Conservation (phyloP, 2,113 vertebrate species). For the Notothenia rossii region DNA sequence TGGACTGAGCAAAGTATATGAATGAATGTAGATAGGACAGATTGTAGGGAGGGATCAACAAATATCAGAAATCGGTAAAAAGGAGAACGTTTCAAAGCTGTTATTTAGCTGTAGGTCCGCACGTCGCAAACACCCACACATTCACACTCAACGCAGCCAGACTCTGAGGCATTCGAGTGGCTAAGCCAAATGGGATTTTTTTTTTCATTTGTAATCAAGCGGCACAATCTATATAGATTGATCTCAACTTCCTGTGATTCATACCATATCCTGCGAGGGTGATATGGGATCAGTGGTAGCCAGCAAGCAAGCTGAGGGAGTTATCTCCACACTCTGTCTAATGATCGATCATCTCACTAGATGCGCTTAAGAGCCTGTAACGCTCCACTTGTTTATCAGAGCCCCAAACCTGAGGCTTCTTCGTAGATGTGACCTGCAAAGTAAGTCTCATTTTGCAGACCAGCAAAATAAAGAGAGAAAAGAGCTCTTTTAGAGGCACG, state of each 20-base stretch:
- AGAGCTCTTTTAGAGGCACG: not conserved
- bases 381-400: conserved; percentile 76
- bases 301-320: conserved; percentile 77
- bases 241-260: conserved; percentile 84
- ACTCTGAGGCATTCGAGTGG: conserved; percentile 54
- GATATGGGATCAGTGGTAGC: conserved; percentile 79
- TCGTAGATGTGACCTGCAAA: conserved; percentile 60
- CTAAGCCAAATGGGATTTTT: conserved; percentile 79
- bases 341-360: conserved; percentile 81
- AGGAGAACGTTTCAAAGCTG: conserved; percentile 60
- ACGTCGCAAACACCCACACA: conserved; percentile 20
- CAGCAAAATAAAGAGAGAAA: too few relatives aligned
- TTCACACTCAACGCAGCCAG: conserved; percentile 41
- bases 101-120: conserved; percentile 36
- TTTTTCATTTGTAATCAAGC: conserved; percentile 76
- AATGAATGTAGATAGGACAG: conserved; percentile 72
- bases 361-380: conserved; percentile 76
- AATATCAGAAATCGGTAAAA: conserved; percentile 55
- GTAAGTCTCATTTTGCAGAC: conserved; percentile 54
- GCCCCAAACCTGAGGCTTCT: conserved; percentile 59
- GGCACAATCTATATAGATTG: conserved; percentile 82
- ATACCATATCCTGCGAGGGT: conserved; percentile 78
- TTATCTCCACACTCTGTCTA: conserved; percentile 79
- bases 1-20: conserved; percentile 71
- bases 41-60: conserved; percentile 60